These are phyloP conservation scores for Spilogale gracilis DNA, from an alignment of 2,113 vertebrate species.

Conservation along the genomic window DNA sequence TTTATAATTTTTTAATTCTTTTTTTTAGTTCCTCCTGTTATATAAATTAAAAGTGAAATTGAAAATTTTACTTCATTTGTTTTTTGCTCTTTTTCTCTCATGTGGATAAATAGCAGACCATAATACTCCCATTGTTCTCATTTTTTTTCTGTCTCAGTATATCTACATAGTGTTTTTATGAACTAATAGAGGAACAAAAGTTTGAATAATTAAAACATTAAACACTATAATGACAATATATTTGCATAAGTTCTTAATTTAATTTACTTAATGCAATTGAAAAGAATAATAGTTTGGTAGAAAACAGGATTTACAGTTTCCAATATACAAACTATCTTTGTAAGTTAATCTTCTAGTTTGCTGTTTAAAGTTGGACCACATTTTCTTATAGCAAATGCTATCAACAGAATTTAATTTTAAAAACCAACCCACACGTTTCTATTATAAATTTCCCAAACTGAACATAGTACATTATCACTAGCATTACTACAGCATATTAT, in stretches of 20 bases:
- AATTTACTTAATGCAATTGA: not conserved
- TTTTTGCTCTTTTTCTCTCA: not conserved
- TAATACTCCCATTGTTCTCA: not conserved
- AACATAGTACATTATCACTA: not conserved
- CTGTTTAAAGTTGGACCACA: not conserved
- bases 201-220: slow-evolving; percentile 24
- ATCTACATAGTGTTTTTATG: not conserved
- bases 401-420: not conserved
- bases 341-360: not conserved
- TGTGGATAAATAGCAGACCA: not conserved
- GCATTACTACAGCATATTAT: not conserved
- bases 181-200: not conserved
- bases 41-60: not conserved
- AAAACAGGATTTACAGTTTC: not conserved
- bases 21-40: not conserved
- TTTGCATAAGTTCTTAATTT: slow-evolving; percentile 10
- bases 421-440: not conserved
- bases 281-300: not conserved
- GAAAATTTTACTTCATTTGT: not conserved
- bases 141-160: not conserved
- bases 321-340: not conserved
- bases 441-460: not conserved
- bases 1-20: not conserved
- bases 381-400: not conserved
- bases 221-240: not conserved